Conservation (phyloP, 2,113 vertebrate genomes). For the Anguilla rostrata region DNA sequence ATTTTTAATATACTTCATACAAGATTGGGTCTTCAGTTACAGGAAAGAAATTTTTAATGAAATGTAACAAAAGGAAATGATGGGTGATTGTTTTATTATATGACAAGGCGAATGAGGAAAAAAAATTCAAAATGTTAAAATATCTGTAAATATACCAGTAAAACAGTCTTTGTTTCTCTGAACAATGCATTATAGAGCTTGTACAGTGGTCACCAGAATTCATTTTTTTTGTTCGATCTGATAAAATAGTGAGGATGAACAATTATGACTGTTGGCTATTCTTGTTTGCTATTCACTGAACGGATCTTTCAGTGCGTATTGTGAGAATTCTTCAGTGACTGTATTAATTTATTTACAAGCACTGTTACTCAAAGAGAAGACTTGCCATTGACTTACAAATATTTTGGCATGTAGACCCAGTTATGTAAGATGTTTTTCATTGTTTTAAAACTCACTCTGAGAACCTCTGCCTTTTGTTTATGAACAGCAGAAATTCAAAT, state of each 20-base stretch:
- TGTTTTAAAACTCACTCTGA: not conserved
- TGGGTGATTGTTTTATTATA: not conserved
- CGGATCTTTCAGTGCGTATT: not conserved
- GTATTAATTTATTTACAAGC: not conserved
- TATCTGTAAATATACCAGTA: not conserved
- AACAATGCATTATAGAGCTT: not conserved
- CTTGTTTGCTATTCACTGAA: not conserved
- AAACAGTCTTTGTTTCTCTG: not conserved
- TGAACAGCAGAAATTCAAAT: not conserved
- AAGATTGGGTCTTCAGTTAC: not conserved
- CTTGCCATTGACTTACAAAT: no score
- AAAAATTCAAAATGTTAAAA: not conserved
- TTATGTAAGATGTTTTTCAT: not conserved
- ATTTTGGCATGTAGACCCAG: not conserved
- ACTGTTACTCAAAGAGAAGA: not conserved
- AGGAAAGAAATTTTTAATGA: not conserved
- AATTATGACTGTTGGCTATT: not conserved
- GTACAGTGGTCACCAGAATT: not conserved
- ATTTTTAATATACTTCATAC: not conserved
- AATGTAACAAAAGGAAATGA: not conserved
- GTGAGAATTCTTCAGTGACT: not conserved
- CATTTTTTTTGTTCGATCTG: not conserved
- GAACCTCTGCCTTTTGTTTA: conserved; percentile 7
- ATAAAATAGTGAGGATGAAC: not conserved
- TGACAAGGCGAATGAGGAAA: not conserved